Conservation (phyloP, 2,888 invertebrate species). For the Philonicus albiceps region DNA sequence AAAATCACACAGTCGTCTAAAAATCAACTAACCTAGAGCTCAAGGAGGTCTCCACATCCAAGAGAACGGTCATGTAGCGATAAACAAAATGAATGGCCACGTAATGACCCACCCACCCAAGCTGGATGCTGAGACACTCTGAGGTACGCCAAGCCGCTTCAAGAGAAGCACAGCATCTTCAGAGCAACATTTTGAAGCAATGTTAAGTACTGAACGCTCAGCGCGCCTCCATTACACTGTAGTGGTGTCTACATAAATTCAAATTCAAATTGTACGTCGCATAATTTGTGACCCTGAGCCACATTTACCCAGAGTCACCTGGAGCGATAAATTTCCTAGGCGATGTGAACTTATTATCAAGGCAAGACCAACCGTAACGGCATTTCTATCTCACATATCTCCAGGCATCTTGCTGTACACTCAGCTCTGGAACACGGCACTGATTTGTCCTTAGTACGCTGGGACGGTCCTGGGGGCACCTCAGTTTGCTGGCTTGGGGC, state of each 20-base stretch:
- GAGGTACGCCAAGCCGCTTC: neutral
- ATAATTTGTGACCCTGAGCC: conserved; percentile 46
- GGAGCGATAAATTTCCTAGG: conserved; percentile 43
- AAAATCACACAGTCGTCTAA: neutral
- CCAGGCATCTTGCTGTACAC: neutral
- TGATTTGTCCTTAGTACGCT: neutral
- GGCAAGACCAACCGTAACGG: conserved; percentile 16
- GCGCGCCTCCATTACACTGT: neutral
- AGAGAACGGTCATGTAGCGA: conserved; percentile 47
- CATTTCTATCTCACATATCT: conserved; percentile 12
- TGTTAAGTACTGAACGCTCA: neutral
- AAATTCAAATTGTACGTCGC: conserved; percentile 35
- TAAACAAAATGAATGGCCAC: conserved; percentile 47
- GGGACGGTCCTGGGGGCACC: neutral
- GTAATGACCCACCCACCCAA: conserved; percentile 47
- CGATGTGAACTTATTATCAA: conserved; percentile 35
- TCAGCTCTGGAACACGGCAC: conserved; percentile 19
- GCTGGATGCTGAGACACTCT: conserved; percentile 1
- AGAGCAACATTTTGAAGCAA: neutral
- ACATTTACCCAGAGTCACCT: conserved; percentile 22
- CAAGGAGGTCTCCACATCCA: conserved; percentile 23
- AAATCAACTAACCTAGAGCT: conserved; percentile 31
- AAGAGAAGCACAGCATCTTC: neutral
- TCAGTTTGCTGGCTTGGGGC: neutral
- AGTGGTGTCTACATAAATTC: conserved; percentile 43